phyloP scores from a whole-genome alignment of 2,888 invertebrate genomes.

The Tortrix viridana region DNA sequence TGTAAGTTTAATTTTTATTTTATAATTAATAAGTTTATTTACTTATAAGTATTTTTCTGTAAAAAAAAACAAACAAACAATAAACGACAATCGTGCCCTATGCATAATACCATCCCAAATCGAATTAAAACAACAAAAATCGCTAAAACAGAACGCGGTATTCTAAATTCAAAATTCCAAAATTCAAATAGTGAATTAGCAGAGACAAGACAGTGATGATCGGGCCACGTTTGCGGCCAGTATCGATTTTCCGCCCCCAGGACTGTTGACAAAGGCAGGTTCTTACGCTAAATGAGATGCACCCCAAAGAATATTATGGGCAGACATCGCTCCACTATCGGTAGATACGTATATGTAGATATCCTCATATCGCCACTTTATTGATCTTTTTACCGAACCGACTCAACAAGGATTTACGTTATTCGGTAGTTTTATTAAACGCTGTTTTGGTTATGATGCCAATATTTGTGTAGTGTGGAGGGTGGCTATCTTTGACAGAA shows the following conservation, averaged over 20 bases:
- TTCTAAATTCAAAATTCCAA: constrained; percentile 44
- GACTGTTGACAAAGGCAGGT: constrained; percentile 84
- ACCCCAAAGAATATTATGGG: constrained; percentile 84
- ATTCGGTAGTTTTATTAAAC: constrained; percentile 40
- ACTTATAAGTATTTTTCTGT: too few species aligned
- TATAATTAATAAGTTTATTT: too few species aligned
- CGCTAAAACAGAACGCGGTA: constrained; percentile 15
- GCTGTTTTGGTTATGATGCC: constrained; percentile 37
- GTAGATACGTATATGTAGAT: constrained; percentile 50
- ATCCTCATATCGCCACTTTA: constrained; percentile 71
- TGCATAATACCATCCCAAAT: constrained; percentile 2
- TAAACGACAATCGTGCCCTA: not conserved
- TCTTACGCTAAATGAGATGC: constrained; percentile 84
- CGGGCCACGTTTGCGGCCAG: constrained; percentile 68
- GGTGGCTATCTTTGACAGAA: not conserved
- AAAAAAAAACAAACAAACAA: not conserved
- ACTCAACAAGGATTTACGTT: constrained; percentile 46
- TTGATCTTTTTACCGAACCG: constrained; percentile 69
- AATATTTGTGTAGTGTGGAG: constrained; percentile 1
- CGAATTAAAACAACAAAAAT: not conserved
- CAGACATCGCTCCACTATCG: constrained; percentile 82
- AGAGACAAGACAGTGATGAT: constrained; percentile 69
- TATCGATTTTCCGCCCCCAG: constrained; percentile 83
- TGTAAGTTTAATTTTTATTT: not conserved
- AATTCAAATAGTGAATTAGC: constrained; percentile 68